Base-by-base conservation (phyloP, 92 coral and sea anemone species). In the Siderastrea siderea region DNA sequence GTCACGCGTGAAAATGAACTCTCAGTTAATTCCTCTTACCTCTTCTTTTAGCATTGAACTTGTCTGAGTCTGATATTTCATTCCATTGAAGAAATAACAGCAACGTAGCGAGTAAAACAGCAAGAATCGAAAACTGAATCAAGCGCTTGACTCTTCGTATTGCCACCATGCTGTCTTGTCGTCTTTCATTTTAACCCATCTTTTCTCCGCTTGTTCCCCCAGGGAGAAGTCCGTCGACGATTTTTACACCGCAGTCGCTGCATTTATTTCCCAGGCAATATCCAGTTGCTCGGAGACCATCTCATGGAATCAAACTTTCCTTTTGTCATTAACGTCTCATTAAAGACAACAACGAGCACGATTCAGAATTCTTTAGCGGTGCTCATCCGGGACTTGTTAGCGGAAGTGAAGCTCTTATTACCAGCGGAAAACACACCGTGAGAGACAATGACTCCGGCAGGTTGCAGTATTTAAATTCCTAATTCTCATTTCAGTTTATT, bases 71-170 rank as follows among this genome's bases (percentile, higher is more conserved):
- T 14, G 93, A 65, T 52, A 93, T 74, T 12, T 90, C 93, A 54
- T 87, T 86, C 91, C 96, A 82, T 70, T 88, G 90, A 15, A 89
- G 76, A 50, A 95, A 69, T 62, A 88, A 77, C 2, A 93, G 77
- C 16, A 83, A 48, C 17, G 94, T 81, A 43, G 87, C 79, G 64
- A 86, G 64, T 9, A 93, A 15, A 58, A 93, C 80, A 50, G 82
- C 93, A 43, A 91, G 80, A 19, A 92, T 76, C 46, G 95, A 81
- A 57, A 91, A 84, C 73, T 94, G 93, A 17, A 88, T 59, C 14
- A 91, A 68, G 54, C 87, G 95, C 49, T 94, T 95, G 80, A 92
- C 89, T 68, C 92, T 79, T 49, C 92, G 93, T 6, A 79, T 73
- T 26, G 92, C 94, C 14, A 95, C 96, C 98, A 95, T 95, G 52